Evolutionary conservation across 1,140 invertebrate genomes (phyloP), one percentile per base, ranked within the genome.

Genomic region (Pachypsylla venusta): DNA sequence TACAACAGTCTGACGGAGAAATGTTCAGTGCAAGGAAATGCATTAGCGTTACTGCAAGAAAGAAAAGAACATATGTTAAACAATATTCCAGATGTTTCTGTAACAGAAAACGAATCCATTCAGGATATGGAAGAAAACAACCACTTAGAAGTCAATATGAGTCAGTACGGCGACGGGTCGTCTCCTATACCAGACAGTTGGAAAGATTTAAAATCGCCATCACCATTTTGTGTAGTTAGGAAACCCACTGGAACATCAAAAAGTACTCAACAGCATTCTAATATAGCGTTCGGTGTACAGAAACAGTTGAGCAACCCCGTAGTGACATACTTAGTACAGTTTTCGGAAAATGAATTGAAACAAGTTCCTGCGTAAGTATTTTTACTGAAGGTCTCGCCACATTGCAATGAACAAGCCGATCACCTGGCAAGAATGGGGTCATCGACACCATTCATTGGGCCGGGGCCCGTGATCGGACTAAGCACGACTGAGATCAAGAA

Each of bases 301-400:
- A n/a, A n/a, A n/a, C n/a, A n/a, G n/a, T n/a, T n/a, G n/a, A n/a
- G n/a, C n/a, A n/a, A n/a, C n/a, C n/a, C n/a, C n/a, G n/a, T n/a
- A n/a, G n/a, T n/a, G n/a, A n/a, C n/a, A n/a, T n/a, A n/a, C n/a
- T n/a, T n/a, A n/a, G n/a, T n/a, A n/a, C n/a, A n/a, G 5, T 5
- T 48, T 22, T 48, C n/a, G 16, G 42, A 48, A 22, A 48, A 48
- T 48, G 42, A 48, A n/a, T n/a, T 48, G 3, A 48, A 48, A 48
- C 42, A 19, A 19, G 42, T 48, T 48, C 42, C 42, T 48, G 42
- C 42, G 30, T 35, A 35, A 35, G 30, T 35, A 35, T 35, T 35
- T n/a, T n/a, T n/a, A n/a, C n/a, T n/a, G n/a, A n/a, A n/a, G n/a
- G n/a, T n/a, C n/a, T n/a, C n/a, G n/a, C n/a, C n/a, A n/a, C n/a